Evolutionary conservation across 2,113 vertebrate species (phyloP), one percentile per base, ranked within the genome.

Genomic region (Hemibagrus wyckioides): DNA sequence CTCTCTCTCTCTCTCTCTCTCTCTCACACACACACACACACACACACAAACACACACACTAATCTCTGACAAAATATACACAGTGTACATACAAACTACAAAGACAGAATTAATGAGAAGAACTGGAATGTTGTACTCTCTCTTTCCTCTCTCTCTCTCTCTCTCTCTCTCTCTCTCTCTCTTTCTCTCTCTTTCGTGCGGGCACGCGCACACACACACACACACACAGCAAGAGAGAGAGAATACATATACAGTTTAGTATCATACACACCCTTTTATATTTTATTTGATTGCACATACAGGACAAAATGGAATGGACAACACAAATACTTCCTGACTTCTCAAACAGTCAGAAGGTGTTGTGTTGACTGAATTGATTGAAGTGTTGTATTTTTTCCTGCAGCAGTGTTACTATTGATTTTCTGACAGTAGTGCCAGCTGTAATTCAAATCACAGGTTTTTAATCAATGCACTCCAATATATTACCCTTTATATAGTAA

Each of bases 21-120:
- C 57, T 25, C 21, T 61, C 36, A 15, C 56, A 39, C 54, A 39
- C 79, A 57, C 77, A 6, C 30, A 9, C 77, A 39, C 10, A 3
- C n/a, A 9, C 79, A n/a, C 80, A 23, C 56, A 59, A 36, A 63
- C 39, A 63, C 25, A 65, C 80, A 82, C 80, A 80, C 30, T 88
- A 83, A 75, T 83, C 77, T 89, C 36, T 54, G 21, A n/a, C 73
- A 76, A 76, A 50, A 50, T 76, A 76, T 50, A 50, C 73, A 76
- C 41, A 76, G 39, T 11, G 41, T 21, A 41, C 36, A 39, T 71
- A 39, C 67, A 39, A 21, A 39, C 67, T 44, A 28, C 21, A 44
- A 11, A 28, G 41, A 44, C 23, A 25, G 57, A 23, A 59, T 59
- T 59, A 14, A 56, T 56, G 54, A 28, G 21, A 54, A 8, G 57